These are phyloP conservation scores for Eumaeus atala DNA, from an alignment of 1,140 invertebrate genomes.

Conservation along the genomic window DNA sequence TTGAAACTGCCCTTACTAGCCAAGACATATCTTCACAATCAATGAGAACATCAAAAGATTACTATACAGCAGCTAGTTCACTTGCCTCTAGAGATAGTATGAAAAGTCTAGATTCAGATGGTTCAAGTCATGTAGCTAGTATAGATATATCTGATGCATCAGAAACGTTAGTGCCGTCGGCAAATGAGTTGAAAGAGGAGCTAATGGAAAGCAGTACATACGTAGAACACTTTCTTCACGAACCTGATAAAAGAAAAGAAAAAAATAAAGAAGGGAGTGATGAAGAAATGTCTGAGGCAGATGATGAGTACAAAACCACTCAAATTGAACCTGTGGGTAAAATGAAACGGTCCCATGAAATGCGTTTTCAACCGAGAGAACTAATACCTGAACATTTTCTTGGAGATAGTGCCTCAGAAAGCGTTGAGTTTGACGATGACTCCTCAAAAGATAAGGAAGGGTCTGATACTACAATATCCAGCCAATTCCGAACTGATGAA, in stretches of 20 bases:
- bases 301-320: conserved; percentile 58
- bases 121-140: conserved; percentile 89
- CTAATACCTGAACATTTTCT: conserved; percentile 69
- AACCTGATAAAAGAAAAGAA: conserved; percentile 48
- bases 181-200: conserved; percentile 76
- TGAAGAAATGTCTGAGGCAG: conserved; percentile 73
- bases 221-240: conserved; percentile 65
- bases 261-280: conserved; percentile 56
- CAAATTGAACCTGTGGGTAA: conserved; percentile 74
- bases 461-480: conserved; percentile 63
- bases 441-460: conserved; percentile 55
- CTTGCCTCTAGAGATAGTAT: conserved; percentile 91
- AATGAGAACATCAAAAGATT: conserved; percentile 83
- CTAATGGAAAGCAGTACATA: conserved; percentile 71
- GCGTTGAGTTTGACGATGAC: conserved; percentile 60
- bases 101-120: conserved; percentile 91
- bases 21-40: conserved; percentile 83
- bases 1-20: conserved; percentile 89
- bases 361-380: conserved; percentile 87
- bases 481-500: conserved; percentile 62
- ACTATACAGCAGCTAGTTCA: conserved; percentile 87
- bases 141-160: conserved; percentile 92
- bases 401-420: conserved; percentile 51
- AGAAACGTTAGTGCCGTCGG: conserved; percentile 91
- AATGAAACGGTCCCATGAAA: conserved; percentile 92